A percentile compares a stretch with the other conserved stretches of the same genome.
phyloP scores from a whole-genome alignment of 2,888 invertebrate genomes.

The Patella caerulea region DNA sequence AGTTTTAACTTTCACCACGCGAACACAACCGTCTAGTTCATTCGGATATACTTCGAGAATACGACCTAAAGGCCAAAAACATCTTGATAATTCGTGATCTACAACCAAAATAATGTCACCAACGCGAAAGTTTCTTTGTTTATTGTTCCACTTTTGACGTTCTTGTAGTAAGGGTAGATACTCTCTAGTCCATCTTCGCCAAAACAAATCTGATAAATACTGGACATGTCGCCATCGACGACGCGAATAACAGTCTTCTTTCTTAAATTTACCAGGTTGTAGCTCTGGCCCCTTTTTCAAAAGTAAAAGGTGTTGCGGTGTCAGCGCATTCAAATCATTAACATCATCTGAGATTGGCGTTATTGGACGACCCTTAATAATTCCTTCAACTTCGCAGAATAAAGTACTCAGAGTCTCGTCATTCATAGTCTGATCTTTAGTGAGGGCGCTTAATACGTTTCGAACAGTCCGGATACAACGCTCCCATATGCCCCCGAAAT shows the following conservation, averaged over 20 bases:
- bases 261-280: constrained; percentile 31
- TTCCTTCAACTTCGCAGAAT: constrained; percentile 31
- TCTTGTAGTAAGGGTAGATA: constrained; percentile 25
- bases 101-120: constrained; percentile 9
- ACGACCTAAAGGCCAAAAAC: constrained; percentile 6
- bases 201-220: constrained; percentile 32
- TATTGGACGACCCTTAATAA: constrained; percentile 32
- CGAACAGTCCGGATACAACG: constrained; percentile 31
- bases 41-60: neutral
- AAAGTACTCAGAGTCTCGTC: constrained; percentile 30
- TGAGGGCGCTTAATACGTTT: constrained; percentile 22
- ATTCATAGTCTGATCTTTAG: constrained; percentile 18
- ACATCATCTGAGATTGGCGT: constrained; percentile 20
- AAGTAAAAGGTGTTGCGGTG: constrained; percentile 32
- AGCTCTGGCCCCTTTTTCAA: constrained; percentile 11
- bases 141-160: constrained; percentile 20
- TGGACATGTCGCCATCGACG: constrained; percentile 37
- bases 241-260: constrained; percentile 27
- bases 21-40: neutral
- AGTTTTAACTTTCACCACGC: constrained; percentile 8
- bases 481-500: constrained; percentile 38
- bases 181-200: constrained; percentile 28
- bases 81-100: constrained; percentile 8
- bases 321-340: constrained; percentile 25
- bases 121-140: neutral